Conservation (phyloP, 1,140 invertebrate genomes). For the Anastrepha ludens region DNA sequence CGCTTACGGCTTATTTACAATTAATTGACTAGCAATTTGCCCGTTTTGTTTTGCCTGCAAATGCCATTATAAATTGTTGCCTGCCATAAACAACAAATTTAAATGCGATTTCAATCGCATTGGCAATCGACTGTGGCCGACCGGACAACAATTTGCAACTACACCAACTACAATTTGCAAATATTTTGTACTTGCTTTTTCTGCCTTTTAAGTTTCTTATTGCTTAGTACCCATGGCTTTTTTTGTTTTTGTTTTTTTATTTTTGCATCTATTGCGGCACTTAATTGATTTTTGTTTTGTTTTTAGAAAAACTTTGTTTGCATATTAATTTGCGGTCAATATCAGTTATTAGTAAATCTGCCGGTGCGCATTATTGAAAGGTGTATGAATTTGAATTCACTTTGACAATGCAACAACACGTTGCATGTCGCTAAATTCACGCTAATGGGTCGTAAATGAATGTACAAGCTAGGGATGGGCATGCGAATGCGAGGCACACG, state of each 20-base stretch:
- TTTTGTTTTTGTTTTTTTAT: not conserved
- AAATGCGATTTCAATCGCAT: constrained; percentile 42
- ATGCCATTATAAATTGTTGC: constrained; percentile 19
- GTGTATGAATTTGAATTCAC: no score
- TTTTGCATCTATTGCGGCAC: not conserved
- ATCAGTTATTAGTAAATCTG: not conserved
- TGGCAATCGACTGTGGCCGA: constrained; percentile 11
- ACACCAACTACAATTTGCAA: not conserved
- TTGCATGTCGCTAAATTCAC: no score
- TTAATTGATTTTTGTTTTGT: constrained; percentile 5
- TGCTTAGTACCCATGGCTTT: not conserved
- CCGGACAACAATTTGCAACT: not conserved
- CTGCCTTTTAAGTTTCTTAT: not conserved
- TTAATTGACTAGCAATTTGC: constrained; percentile 49
- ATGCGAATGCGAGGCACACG: no score
- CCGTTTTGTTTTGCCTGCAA: constrained; percentile 24
- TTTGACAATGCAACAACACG: no score
- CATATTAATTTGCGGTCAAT: not conserved
- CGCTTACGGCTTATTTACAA: constrained; percentile 49
- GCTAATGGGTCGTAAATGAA: no score
- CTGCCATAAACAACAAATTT: constrained; percentile 42
- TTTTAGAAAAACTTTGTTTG: not conserved
- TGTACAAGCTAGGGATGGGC: no score
- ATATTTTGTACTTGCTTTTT: not conserved
- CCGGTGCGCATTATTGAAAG: no score